Evolutionary conservation across 2,888 invertebrate genomes (phyloP).

Genomic region (Drosophila cognata): DNA sequence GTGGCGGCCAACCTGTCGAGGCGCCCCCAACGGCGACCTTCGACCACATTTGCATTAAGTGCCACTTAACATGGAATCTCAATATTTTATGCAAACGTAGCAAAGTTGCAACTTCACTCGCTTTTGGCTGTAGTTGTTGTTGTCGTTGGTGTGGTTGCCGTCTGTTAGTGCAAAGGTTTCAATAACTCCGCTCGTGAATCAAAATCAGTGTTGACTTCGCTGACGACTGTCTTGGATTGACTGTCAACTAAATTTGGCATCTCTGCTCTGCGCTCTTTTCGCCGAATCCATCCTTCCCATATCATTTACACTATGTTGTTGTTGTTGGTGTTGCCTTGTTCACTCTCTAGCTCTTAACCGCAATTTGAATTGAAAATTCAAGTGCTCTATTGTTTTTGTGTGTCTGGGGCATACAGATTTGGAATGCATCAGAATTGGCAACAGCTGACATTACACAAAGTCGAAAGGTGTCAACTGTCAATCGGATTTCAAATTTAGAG

Average conservation of each 20-base stretch:
- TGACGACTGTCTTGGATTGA: constrained; percentile 47
- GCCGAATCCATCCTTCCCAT: constrained; percentile 12
- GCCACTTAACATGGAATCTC: constrained; percentile 83
- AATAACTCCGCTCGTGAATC: constrained; percentile 52
- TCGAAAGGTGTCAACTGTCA: constrained; percentile 21
- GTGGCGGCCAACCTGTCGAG: constrained; percentile 35
- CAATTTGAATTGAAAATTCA: constrained; percentile 39
- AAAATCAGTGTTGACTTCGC: constrained; percentile 43
- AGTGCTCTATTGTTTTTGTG: constrained; percentile 18
- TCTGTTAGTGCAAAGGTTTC: constrained; percentile 46
- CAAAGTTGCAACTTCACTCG: constrained; percentile 48
- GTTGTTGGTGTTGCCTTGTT: constrained; percentile 1
- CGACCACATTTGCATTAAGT: constrained; percentile 82
- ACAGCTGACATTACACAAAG: constrained; percentile 15
- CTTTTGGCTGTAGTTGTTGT: constrained; percentile 6
- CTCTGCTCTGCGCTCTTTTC: constrained; percentile 5
- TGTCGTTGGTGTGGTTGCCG: constrained; percentile 10
- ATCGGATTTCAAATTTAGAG: constrained; percentile 5
- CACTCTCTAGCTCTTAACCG: neutral
- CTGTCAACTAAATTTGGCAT: constrained; percentile 58
- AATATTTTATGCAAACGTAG: constrained; percentile 82
- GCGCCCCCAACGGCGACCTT: constrained; percentile 49
- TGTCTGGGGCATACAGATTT: constrained; percentile 17
- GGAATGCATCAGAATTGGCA: constrained; percentile 34
- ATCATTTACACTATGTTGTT: constrained; percentile 35